Evolutionary conservation across 2,888 invertebrate species (phyloP), one percentile per base, ranked within the genome.

Genomic region (Oligia fasciuncula): DNA sequence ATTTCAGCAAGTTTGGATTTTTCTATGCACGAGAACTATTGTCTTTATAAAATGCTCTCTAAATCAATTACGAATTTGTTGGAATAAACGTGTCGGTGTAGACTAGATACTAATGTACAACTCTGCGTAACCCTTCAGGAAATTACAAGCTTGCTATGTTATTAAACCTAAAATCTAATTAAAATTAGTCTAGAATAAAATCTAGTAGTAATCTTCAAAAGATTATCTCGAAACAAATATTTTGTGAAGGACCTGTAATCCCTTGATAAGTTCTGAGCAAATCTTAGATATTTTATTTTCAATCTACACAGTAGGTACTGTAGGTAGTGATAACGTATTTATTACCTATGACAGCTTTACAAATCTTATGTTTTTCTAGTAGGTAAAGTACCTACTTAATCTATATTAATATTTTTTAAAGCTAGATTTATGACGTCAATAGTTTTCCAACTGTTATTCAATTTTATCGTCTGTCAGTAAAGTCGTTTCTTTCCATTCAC

Each of bases 261-360:
- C 73, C 3, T 35, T 35, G 35, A 87, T 82, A 86, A 81, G 51
- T 51, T 63, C 51, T 77, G 70, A 80, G 73, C 68, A 85, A 87
- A 80, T 87, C 83, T 77, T 35, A 75, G 79, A 82, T 80, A 80
- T 67, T 49, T 84, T 35, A 63, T 79, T 68, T 78, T 54, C 54
- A 72, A 63, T 81, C 67, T 54, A 67, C 11, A 49, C 19, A 57
- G 66, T 70, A 76, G 14, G 23, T n/a, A 63, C 19, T 49, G 66
- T 70, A 76, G 14, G 23, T n/a, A 63, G 8, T 54, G 46, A 67
- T 82, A 57, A 63, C 40, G 4, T 23, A 6, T 60, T 19, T 35
- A 49, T 81, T 54, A 35, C 14, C 60, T 54, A 74, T 62, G 49
- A n/a, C 13, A 13, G 23, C 35, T 35, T 29, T 68, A 19, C 14